These are phyloP conservation scores for Synanthedon andrenaeformis DNA, from an alignment of 2,888 invertebrate species.

Conservation along the genomic window DNA sequence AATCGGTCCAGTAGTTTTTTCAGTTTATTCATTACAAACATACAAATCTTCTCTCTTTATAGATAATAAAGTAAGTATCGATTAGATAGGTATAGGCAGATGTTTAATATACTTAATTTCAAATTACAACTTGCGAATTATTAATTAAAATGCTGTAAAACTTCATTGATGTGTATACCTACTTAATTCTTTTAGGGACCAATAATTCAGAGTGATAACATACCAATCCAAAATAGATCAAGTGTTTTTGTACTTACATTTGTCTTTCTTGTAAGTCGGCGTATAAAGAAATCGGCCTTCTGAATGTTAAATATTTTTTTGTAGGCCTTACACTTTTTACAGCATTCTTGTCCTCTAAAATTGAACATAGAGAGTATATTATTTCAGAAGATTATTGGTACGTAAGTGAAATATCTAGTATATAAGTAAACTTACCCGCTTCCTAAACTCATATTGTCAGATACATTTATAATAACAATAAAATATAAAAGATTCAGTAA, in stretches of 20 bases:
- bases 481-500: not conserved
- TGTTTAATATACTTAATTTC: no score
- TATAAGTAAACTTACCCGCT: not conserved
- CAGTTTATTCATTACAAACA: no score
- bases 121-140: no score
- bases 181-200: no score
- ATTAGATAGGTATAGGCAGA: no score
- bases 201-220: no score
- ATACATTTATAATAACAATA: not conserved
- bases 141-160: no score
- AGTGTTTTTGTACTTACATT: slow-evolving; percentile 2
- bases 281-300: slow-evolving; percentile 18
- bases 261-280: no score
- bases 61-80: no score
- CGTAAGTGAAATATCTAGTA: not conserved
- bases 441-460: not conserved
- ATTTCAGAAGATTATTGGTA: not conserved
- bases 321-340: slow-evolving; percentile 16
- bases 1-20: no score
- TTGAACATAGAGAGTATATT: not conserved
- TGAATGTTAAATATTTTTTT: slow-evolving; percentile 24
- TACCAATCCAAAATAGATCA: not conserved
- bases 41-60: no score
- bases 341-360: slow-evolving; percentile 9
- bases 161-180: no score